These are phyloP conservation scores for Xanthia icteritia DNA, from an alignment of 2,888 invertebrate genomes.

Conservation along the genomic window DNA sequence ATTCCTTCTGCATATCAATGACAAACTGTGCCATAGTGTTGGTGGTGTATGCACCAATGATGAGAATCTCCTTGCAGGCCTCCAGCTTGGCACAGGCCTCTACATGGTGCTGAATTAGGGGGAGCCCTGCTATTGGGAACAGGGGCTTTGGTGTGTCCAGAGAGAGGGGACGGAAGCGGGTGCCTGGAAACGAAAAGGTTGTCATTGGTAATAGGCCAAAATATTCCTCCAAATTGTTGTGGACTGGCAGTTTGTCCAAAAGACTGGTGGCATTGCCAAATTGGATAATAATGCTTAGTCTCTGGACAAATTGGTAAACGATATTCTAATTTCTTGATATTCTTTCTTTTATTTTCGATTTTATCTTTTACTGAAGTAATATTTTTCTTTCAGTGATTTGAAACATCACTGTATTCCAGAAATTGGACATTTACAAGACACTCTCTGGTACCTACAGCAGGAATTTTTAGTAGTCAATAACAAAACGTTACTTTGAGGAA, in stretches of 20 bases:
- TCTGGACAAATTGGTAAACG: neutral
- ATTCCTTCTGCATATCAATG: slow-evolving; percentile 95
- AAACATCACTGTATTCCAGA: too few species aligned
- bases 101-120: slow-evolving; percentile 99
- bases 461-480: too few species aligned
- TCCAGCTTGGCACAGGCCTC: slow-evolving; percentile 96
- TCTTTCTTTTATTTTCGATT: neutral
- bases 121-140: slow-evolving; percentile 98
- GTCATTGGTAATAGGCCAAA: neutral
- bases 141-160: slow-evolving; percentile 99
- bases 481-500: too few species aligned
- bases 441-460: neutral
- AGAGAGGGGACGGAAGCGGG: slow-evolving; percentile 98
- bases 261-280: neutral
- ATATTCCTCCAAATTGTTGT: neutral
- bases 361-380: too few species aligned
- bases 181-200: slow-evolving; percentile 91
- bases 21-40: slow-evolving; percentile 97
- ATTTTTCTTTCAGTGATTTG: too few species aligned
- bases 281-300: too few species aligned
- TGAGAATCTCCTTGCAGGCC: slow-evolving; percentile 96
- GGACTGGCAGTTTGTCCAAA: neutral
- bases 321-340: neutral
- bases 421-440: neutral
- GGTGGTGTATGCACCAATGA: slow-evolving; percentile 98